A percentile compares a stretch with the other conserved stretches of the same genome.
Conservation (phyloP, 2,113 vertebrate genomes). For the Channa maculata region DNA sequence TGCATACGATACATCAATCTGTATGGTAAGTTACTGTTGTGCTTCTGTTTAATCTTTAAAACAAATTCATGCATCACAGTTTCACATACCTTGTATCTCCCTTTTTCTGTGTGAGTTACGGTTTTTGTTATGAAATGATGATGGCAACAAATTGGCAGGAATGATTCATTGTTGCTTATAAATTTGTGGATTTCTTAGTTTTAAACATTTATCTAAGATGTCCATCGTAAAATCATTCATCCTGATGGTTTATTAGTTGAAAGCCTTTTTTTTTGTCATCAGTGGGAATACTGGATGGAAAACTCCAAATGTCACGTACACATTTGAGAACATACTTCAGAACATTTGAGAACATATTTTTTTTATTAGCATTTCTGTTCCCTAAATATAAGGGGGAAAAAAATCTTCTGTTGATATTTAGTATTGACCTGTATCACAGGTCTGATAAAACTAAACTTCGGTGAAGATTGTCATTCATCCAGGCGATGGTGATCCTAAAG, state of each 20-base stretch:
- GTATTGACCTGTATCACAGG: no score
- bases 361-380: no score
- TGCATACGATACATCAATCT: conserved; percentile 98
- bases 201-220: neutral
- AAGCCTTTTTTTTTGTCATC: no score
- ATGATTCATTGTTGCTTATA: no score
- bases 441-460: no score
- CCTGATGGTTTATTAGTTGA: neutral
- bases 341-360: no score
- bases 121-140: neutral
- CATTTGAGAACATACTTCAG: neutral
- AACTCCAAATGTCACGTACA: neutral
- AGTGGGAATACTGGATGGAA: no score
- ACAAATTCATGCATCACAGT: neutral
- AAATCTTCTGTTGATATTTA: no score
- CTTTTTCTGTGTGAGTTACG: neutral
- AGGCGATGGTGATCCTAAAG: no score
- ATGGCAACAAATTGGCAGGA: no score
- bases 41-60: neutral
- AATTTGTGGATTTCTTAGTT: neutral
- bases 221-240: neutral
- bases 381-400: no score
- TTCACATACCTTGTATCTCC: neutral
- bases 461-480: no score
- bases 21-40: conserved; percentile 86